Evolutionary conservation across 2,113 vertebrate species (phyloP).

Genomic region (Oryzias woworae): DNA sequence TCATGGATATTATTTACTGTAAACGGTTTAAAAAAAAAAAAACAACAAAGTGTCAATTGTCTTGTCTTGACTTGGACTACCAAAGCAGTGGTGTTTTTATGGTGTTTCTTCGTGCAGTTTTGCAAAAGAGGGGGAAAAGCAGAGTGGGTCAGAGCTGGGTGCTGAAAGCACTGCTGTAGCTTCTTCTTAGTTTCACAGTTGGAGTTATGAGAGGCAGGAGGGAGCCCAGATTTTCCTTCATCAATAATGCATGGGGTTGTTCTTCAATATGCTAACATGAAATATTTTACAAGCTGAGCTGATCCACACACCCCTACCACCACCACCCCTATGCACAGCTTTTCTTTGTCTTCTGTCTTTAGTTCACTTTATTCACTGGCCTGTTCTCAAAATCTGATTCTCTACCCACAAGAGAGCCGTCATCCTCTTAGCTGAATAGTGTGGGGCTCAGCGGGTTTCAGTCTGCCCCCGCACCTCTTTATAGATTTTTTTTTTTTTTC

Average conservation of each 20-base stretch:
- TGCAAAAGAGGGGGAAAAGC: not conserved
- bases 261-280: constrained; percentile 61
- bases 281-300: constrained; percentile 51
- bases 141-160: not conserved
- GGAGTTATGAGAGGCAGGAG: constrained; percentile 18
- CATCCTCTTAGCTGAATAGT: constrained; percentile 49
- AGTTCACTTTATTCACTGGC: constrained; percentile 22
- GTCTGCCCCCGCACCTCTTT: constrained; percentile 23
- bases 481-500: constrained; percentile 39
- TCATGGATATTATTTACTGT: no score
- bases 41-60: not conserved
- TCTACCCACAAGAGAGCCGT: constrained; percentile 10
- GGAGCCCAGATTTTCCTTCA: constrained; percentile 36
- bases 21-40: no score
- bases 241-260: constrained; percentile 60
- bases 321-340: constrained; percentile 7
- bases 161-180: constrained; percentile 20
- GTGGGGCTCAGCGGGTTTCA: constrained; percentile 35
- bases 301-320: not conserved
- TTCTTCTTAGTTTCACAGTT: constrained; percentile 13
- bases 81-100: constrained; percentile 27
- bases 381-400: constrained; percentile 23
- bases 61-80: not conserved
- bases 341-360: constrained; percentile 18
- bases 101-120: constrained; percentile 52